phyloP scores from a whole-genome alignment of 2,888 invertebrate genomes.

The Marronus borbonicus region DNA sequence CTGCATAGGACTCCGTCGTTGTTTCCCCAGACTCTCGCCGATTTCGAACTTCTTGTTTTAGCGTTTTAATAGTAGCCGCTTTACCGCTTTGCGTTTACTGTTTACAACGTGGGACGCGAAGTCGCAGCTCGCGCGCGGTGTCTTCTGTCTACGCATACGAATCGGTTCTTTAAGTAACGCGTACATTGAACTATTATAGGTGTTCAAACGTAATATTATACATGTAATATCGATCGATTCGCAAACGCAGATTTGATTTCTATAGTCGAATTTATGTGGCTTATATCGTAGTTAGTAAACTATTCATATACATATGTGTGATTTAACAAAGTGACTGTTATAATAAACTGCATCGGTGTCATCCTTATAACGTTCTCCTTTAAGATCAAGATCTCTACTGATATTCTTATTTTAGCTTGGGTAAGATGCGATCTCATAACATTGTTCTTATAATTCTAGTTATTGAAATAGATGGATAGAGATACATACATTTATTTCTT shows the following conservation, averaged over 20 bases:
- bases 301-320: neutral
- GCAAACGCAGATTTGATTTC: neutral
- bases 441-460: too few species aligned
- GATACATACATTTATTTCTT: too few species aligned
- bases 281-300: neutral
- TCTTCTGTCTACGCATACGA: neutral
- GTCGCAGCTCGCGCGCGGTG: conserved; percentile 25
- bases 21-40: conserved; percentile 26
- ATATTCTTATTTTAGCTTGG: neutral
- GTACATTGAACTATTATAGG: conserved; percentile 39
- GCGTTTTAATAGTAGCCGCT: conserved; percentile 40
- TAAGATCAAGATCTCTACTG: neutral
- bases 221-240: neutral
- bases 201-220: neutral
- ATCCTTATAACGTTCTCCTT: conserved; percentile 1
- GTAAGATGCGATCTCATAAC: neutral
- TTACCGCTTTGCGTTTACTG: conserved; percentile 36
- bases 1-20: conserved; percentile 12
- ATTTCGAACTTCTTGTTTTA: conserved; percentile 30
- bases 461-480: too few species aligned
- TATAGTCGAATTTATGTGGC: neutral
- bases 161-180: conserved; percentile 35
- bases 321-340: neutral
- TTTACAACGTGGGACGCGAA: conserved; percentile 32
- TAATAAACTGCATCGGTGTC: conserved; percentile 4